Evolutionary conservation across 2,113 vertebrate species (phyloP), one percentile per base, ranked within the genome.

Genomic region (Theropithecus gelada): DNA sequence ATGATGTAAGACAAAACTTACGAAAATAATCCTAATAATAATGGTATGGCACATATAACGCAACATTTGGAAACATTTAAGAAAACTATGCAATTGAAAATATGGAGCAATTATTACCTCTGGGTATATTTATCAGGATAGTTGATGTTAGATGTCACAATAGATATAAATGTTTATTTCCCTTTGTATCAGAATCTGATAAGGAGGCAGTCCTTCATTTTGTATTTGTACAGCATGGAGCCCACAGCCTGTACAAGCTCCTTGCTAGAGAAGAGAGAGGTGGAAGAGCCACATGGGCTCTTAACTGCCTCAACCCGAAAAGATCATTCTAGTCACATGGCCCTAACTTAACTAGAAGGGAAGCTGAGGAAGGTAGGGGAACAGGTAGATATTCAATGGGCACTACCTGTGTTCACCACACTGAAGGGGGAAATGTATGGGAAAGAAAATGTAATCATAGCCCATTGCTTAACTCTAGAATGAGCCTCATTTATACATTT

Each of bases 81-180:
- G n/a, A 66, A 95, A 92, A 96, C 0, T 6, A 50, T 84, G 48
- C 40, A 92, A 43, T 48, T 75, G 12, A 64, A 91, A 84, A 35
- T 59, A 22, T 22, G 73, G 43, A 35, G 20, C 27, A 38, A 70
- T 87, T 25, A 38, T 50, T 78, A 40, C 17, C 12, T 82, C 45
- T 66, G 50, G 40, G 23, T 78, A 1, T 61, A 38, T 68, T 81
- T 55, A 52, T 38, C 20, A 3, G 23, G 35, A n/a, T n/a, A 81
- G n/a, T 64, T 50, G 57, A 86, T 90, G 48, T 23, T 18, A 61
- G 64, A 38, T 20, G 48, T 40, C 57, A 10, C 2, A 8, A 27
- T 2, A 22, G 45, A 25, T 2, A 50, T 38, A 43, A 64, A 45
- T 55, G 35, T 27, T 78, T 70, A 55, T 92, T 92, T 90, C n/a